Conservation (phyloP, 2,888 invertebrate species). For the Epinotia demarniana region DNA sequence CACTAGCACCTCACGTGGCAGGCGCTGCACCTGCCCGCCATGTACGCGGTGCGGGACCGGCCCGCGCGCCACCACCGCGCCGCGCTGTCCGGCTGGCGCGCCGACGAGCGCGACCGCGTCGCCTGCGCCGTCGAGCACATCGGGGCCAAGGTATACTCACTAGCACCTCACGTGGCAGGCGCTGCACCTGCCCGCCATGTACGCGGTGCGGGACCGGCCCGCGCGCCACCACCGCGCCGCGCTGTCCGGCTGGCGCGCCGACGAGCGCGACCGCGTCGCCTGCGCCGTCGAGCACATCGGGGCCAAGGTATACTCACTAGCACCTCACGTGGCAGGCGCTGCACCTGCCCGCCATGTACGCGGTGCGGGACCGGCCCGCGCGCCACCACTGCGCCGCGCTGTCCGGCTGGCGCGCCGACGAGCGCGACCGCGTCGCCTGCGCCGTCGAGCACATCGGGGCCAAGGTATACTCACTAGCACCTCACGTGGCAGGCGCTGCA, state of each 20-base stretch:
- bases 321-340: too few relatives aligned
- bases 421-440: too few relatives aligned
- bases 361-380: too few relatives aligned
- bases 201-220: too few relatives aligned
- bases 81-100: slow-evolving; percentile 66
- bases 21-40: slow-evolving; percentile 65
- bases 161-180: too few relatives aligned
- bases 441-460: too few relatives aligned
- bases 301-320: slow-evolving; percentile 82
- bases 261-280: slow-evolving; percentile 90
- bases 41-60: too few relatives aligned
- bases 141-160: slow-evolving; percentile 87
- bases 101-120: slow-evolving; percentile 89
- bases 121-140: slow-evolving; percentile 90
- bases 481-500: too few relatives aligned
- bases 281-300: slow-evolving; percentile 91
- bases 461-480: too few relatives aligned
- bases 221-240: slow-evolving; percentile 87
- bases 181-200: slow-evolving; percentile 65
- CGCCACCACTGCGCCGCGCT: too few relatives aligned
- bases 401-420: too few relatives aligned
- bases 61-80: slow-evolving; percentile 85
- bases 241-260: slow-evolving; percentile 59
- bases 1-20: too few relatives aligned
- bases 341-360: slow-evolving; percentile 65